These are phyloP conservation scores for Oncorhynchus tshawytscha DNA, from an alignment of 2,113 vertebrate genomes.

Conservation along the genomic window DNA sequence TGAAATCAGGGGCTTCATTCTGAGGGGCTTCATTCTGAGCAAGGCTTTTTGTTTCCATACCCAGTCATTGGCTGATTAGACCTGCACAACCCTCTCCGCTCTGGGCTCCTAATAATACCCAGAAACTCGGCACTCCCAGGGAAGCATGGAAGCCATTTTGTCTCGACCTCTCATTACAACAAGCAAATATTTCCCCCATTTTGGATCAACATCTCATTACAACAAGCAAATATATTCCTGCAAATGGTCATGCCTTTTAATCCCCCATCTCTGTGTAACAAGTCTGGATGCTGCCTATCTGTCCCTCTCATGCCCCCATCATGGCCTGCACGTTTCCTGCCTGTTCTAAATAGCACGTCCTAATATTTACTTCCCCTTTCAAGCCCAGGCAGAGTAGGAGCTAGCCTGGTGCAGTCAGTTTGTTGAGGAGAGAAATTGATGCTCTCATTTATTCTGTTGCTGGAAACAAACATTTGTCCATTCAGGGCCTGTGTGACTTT, in stretches of 20 bases:
- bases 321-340: conserved; percentile 52
- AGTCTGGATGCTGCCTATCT: conserved; percentile 44
- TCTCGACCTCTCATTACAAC: conserved; percentile 6
- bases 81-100: conserved; percentile 4
- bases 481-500: conserved; percentile 58
- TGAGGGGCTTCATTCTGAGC: conserved; percentile 25
- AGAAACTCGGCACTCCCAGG: conserved; percentile 2
- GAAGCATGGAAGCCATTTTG: conserved; percentile 41
- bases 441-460: conserved; percentile 66
- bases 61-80: conserved; percentile 35
- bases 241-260: conserved; percentile 63
- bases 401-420: conserved; percentile 25
- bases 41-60: conserved; percentile 16
- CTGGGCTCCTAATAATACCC: not conserved
- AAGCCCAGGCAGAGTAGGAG: conserved; percentile 52
- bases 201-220: conserved; percentile 6
- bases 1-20: conserved; percentile 29
- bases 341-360: conserved; percentile 65
- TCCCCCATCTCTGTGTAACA: conserved; percentile 47
- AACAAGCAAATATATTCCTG: conserved; percentile 45
- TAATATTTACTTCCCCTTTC: conserved; percentile 75
- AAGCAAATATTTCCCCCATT: conserved; percentile 51
- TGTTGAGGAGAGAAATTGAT: conserved; percentile 56
- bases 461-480: conserved; percentile 69
- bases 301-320: conserved; percentile 48